Percentiles rank a stretch among this genome's conserved stretches.
phyloP scores from a whole-genome alignment of 2,113 vertebrate species.

The Pao palembangensis region DNA sequence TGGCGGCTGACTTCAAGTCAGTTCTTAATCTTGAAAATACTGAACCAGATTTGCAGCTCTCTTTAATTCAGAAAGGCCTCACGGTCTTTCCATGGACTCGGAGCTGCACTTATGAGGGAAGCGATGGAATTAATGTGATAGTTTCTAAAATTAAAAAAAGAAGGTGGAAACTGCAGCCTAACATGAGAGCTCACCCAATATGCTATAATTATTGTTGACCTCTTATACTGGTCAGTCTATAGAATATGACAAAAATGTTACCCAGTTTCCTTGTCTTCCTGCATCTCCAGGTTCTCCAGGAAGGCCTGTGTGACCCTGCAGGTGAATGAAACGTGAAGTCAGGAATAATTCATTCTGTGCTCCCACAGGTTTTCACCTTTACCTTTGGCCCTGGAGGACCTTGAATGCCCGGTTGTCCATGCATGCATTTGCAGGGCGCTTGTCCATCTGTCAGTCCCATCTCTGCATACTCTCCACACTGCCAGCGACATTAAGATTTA shows the following conservation, averaged over 20 bases:
- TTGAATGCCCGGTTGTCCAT: constrained; percentile 63
- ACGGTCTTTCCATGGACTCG: no score
- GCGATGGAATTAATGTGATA: no score
- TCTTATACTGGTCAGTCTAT: background rate
- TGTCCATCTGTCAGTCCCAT: constrained; percentile 57
- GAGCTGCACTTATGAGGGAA: no score
- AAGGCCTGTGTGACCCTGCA: constrained; percentile 76
- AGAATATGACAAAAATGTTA: constrained; percentile 9
- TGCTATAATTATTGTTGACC: no score
- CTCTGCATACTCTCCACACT: constrained; percentile 74
- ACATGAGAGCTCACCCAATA: no score
- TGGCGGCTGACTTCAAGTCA: no score
- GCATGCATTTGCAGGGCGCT: constrained; percentile 62
- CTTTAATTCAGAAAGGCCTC: no score
- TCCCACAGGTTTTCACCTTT: constrained; percentile 7
- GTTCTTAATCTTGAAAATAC: no score
- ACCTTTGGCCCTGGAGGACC: constrained; percentile 67
- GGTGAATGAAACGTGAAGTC: constrained; percentile 23
- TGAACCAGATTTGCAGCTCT: no score
- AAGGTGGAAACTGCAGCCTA: no score
- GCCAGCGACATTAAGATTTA: constrained; percentile 11
- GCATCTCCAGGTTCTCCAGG: constrained; percentile 59
- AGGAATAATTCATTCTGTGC: constrained; percentile 1
- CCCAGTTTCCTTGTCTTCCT: constrained; percentile 69
- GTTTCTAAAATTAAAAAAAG: no score